These are phyloP conservation scores for Coilia nasus DNA, from an alignment of 2,797 vertebrate species.

Conservation along the genomic window DNA sequence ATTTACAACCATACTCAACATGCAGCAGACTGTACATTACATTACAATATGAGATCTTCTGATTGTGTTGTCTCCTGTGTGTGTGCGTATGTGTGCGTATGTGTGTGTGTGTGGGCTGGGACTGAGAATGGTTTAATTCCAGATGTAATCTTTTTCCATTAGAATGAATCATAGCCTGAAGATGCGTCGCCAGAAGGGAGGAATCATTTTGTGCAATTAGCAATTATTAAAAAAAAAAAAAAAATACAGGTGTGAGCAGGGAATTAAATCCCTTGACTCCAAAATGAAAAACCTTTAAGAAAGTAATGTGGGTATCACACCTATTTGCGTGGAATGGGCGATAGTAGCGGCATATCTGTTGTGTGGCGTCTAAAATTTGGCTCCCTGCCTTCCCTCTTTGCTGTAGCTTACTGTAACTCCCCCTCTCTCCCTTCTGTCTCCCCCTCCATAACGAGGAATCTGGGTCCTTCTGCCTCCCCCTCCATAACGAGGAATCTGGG, in stretches of 20 bases:
- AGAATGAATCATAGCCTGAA: slow-evolving; percentile 62
- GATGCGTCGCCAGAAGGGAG: slow-evolving; percentile 53
- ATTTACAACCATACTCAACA: slow-evolving; percentile 37
- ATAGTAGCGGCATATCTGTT: slow-evolving; percentile 20
- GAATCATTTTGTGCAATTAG: slow-evolving; percentile 59
- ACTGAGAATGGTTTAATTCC: slow-evolving; percentile 64
- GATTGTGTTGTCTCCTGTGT: slow-evolving; percentile 57
- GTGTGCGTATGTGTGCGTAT: not conserved
- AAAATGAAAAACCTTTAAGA: slow-evolving; percentile 65
- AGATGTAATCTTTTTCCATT: slow-evolving; percentile 69
- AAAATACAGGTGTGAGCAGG: slow-evolving; percentile 36
- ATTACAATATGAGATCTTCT: slow-evolving; percentile 42
- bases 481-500: slow-evolving; percentile 42
- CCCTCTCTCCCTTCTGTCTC: slow-evolving; percentile 19
- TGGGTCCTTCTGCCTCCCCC: slow-evolving; percentile 22
- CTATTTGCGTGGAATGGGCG: slow-evolving; percentile 35
- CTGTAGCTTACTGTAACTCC: slow-evolving; percentile 27
- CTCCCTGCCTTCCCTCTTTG: slow-evolving; percentile 31
- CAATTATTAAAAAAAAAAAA: slow-evolving; percentile 46
- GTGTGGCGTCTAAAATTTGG: slow-evolving; percentile 29
- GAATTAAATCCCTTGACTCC: slow-evolving; percentile 59
- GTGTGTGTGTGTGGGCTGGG: slow-evolving; percentile 39
- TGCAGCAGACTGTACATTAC: slow-evolving; percentile 4
- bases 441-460: slow-evolving; percentile 35
- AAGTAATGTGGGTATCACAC: slow-evolving; percentile 50